Percentiles rank a stretch among this genome's conserved stretches.
Conservation (phyloP, 2,113 vertebrate genomes). For the Thryonomys swinderianus region DNA sequence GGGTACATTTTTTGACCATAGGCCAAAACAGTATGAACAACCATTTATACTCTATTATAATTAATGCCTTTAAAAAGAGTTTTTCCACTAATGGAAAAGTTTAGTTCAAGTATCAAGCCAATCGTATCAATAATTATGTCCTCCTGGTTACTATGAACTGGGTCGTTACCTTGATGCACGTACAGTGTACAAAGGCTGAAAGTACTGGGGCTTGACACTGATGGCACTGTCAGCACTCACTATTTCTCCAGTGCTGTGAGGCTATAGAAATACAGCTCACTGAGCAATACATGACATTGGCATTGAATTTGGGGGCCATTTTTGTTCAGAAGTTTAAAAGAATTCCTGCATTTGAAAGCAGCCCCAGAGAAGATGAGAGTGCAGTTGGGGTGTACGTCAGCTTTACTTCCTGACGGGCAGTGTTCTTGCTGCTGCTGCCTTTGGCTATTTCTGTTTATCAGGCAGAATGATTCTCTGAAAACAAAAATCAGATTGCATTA, state of each 20-base stretch:
- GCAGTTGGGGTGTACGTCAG: not conserved
- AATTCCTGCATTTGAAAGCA: not conserved
- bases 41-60: constrained; percentile 27
- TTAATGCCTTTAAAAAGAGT: constrained; percentile 19
- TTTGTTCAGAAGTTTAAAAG: not conserved
- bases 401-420: not conserved
- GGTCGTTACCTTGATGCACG: not conserved
- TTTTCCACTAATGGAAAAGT: constrained; percentile 55
- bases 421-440: not conserved
- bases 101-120: constrained; percentile 13
- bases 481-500: not conserved
- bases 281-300: not conserved
- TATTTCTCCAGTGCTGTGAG: not conserved
- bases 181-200: not conserved
- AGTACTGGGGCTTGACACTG: not conserved
- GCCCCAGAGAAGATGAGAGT: not conserved
- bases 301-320: not conserved
- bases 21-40: constrained; percentile 24
- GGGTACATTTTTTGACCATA: not conserved
- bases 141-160: not conserved
- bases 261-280: not conserved
- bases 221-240: not conserved
- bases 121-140: not conserved
- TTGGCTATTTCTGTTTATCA: not conserved
- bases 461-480: constrained; percentile 10